These are phyloP conservation scores for Congeria kusceri DNA, from an alignment of 2,888 invertebrate genomes.

Conservation along the genomic window DNA sequence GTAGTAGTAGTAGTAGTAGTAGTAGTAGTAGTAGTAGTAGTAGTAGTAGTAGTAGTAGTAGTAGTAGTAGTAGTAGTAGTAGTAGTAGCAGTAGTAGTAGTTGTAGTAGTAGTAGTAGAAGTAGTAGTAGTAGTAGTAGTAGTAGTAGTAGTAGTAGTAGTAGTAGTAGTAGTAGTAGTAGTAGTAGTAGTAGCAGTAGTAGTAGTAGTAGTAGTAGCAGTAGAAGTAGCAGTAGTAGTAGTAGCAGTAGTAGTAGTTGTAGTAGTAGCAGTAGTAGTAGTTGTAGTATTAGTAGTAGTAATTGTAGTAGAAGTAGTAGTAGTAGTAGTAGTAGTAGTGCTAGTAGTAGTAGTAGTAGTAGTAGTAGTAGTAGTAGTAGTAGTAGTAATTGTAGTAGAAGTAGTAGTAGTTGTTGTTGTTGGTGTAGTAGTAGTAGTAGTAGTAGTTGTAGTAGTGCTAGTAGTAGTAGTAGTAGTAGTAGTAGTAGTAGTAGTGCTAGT, in stretches of 20 bases:
- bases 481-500: conserved; percentile 6
- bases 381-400: conserved; percentile 1
- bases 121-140: conserved; percentile 23
- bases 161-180: conserved; percentile 33
- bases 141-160: conserved; percentile 30
- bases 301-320: conserved; percentile 30
- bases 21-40: conserved; percentile 24
- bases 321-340: conserved; percentile 38
- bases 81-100: conserved; percentile 38
- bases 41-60: conserved; percentile 38
- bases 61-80: background rate
- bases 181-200: conserved; percentile 34
- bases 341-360: conserved; percentile 8
- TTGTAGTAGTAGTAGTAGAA: conserved; percentile 27
- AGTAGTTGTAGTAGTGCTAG: conserved; percentile 30
- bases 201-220: conserved; percentile 39
- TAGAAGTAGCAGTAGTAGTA: conserved; percentile 4
- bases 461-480: conserved; percentile 17
- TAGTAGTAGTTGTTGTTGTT: background rate
- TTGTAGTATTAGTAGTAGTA: conserved; percentile 1
- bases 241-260: conserved; percentile 13
- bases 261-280: conserved; percentile 5
- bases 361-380: conserved; percentile 16
- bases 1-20: conserved; percentile 10
- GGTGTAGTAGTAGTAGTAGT: conserved; percentile 32